Evolutionary conservation across 2,113 vertebrate genomes (phyloP), one percentile per base, ranked within the genome.

Genomic region (Lontra canadensis): DNA sequence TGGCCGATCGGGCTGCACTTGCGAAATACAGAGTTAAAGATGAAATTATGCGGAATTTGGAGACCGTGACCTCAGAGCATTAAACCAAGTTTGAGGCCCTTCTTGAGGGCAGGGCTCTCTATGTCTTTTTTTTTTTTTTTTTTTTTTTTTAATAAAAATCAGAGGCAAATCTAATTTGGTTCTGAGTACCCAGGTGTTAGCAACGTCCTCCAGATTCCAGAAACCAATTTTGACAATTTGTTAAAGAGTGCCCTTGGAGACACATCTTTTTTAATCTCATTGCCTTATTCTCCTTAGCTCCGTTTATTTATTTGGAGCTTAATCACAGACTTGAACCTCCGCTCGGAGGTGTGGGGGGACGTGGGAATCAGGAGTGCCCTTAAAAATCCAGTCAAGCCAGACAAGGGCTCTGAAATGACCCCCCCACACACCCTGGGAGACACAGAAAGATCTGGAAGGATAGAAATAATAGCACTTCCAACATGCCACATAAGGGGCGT

Each of bases 101-200:
- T 91, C 73, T n/a, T 42, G 25, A 67, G 47, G 47, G n/a, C 23
- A 23, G 49, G 39, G 55, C 74, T 76, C 36, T 15, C 0, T 80
- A 44, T 88, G 49, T 26, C 59, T 65, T 76, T 25, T 15, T 8
- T 52, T 52, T 42, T 42, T 83, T 57, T 59, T 89, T 23, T 47
- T 47, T 74, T 25, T 14, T 7, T 49, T 49, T 42, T 82, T 57
- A 88, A 71, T 59, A 61, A 73, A 92, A 39, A 79, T 36, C n/a
- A 61, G 49, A 59, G 31, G 52, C 63, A 69, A 73, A 74, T 84
- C 55, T 95, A 47, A 84, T 95, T 94, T 88, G 78, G 39, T 59
- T 79, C 83, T 73, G 92, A 59, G 69, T 82, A 29, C 36, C 36
- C 61, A 93, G 31, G 82, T 96, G 39, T 95, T 49, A 65, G 76